A percentile compares a stretch with the other conserved stretches of the same genome.
Conservation (phyloP, 2,113 vertebrate species). For the Cebidichthys violaceus region DNA sequence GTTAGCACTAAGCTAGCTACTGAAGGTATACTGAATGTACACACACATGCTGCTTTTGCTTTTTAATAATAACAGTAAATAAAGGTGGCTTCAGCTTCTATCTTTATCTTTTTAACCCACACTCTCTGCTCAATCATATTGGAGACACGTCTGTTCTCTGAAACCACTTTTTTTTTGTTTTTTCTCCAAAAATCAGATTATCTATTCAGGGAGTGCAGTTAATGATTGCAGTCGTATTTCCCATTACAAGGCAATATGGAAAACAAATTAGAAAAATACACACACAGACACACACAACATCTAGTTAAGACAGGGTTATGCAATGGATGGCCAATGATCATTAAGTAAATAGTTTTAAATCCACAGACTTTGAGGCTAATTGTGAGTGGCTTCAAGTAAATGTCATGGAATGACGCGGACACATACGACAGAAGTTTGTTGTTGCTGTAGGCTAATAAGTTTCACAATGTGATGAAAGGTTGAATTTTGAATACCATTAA, state of each 20-base stretch:
- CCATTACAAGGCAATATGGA: background rate
- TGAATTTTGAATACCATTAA: slow-evolving; percentile 20
- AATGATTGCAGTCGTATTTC: too few relatives aligned
- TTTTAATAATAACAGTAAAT: too few relatives aligned
- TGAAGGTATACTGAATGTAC: too few relatives aligned
- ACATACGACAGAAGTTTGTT: background rate
- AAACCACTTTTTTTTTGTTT: too few relatives aligned
- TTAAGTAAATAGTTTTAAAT: background rate
- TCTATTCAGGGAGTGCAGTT: too few relatives aligned
- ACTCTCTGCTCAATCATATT: too few relatives aligned
- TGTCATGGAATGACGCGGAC: background rate
- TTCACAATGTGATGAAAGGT: slow-evolving; percentile 9
- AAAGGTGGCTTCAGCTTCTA: too few relatives aligned
- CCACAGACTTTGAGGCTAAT: slow-evolving; percentile 1
- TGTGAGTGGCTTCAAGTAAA: background rate
- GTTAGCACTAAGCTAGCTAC: too few relatives aligned
- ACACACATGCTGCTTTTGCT: too few relatives aligned
- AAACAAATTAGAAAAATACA: background rate
- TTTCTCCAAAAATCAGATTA: too few relatives aligned
- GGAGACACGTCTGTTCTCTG: too few relatives aligned
- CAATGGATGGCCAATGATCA: background rate
- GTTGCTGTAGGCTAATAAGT: background rate
- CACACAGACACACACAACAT: background rate
- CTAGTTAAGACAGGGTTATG: background rate
- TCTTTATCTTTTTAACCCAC: too few relatives aligned